phyloP scores from a whole-genome alignment of 1,140 invertebrate species.

The Arion vulgaris region DNA sequence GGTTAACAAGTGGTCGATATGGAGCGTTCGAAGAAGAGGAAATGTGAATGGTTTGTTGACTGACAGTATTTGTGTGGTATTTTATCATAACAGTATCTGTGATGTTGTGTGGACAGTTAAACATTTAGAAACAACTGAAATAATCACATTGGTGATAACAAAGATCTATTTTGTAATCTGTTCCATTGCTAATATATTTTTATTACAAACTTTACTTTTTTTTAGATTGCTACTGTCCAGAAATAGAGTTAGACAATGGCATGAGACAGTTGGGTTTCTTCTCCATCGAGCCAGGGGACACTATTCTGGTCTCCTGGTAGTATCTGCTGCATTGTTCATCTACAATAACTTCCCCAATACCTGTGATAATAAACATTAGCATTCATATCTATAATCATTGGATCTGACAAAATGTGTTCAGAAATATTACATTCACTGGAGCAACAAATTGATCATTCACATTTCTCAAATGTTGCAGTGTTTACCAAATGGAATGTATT shows the following conservation, averaged over 20 bases:
- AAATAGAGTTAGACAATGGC: conserved; percentile 84
- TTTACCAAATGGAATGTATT: background rate
- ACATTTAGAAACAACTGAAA: too few species aligned
- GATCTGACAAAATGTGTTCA: background rate
- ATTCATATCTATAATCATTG: background rate
- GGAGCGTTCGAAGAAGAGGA: too few species aligned
- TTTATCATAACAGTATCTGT: too few species aligned
- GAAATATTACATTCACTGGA: background rate
- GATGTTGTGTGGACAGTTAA: too few species aligned
- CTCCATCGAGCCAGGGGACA: conserved; percentile 88
- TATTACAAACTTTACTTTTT: too few species aligned
- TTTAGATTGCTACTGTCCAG: conserved; percentile 76
- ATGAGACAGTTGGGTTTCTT: conserved; percentile 86
- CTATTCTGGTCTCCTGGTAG: conserved; percentile 81
- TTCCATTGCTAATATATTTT: too few species aligned
- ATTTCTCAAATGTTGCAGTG: background rate
- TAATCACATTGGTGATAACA: too few species aligned
- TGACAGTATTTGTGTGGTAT: too few species aligned
- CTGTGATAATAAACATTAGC: conserved; percentile 12
- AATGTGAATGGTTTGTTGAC: too few species aligned
- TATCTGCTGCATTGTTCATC: background rate
- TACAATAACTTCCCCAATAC: background rate
- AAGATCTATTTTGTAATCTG: too few species aligned
- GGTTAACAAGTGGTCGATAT: too few species aligned
- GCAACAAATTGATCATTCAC: background rate